Evolutionary conservation across 2,113 vertebrate genomes (phyloP).

Genomic region (Phyllostomus discolor): DNA sequence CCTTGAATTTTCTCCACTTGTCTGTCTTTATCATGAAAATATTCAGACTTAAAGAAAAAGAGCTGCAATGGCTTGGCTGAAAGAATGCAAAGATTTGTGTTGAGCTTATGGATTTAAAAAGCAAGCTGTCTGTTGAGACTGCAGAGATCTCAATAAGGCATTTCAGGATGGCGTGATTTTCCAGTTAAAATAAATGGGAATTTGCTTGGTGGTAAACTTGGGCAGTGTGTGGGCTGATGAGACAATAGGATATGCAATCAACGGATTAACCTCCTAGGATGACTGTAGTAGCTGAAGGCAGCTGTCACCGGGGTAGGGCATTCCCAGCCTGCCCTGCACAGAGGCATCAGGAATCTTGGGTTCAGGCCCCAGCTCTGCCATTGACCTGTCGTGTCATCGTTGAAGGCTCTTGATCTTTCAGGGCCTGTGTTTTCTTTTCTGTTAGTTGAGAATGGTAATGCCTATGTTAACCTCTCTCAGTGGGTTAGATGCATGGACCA

Average conservation of each 20-base stretch:
- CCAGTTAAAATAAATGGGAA: constrained; percentile 33
- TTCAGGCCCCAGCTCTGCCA: neutral
- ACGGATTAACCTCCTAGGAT: neutral
- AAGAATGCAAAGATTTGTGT: constrained; percentile 40
- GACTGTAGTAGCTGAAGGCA: neutral
- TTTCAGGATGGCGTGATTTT: constrained; percentile 48
- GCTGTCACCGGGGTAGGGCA: neutral
- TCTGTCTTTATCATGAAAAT: neutral
- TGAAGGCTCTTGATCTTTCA: neutral
- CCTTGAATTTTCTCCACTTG: constrained; percentile 18
- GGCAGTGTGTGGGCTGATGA: constrained; percentile 32
- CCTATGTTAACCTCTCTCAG: neutral
- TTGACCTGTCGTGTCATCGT: neutral
- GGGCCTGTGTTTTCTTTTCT: neutral
- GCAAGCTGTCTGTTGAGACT: constrained; percentile 53
- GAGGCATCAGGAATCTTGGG: neutral
- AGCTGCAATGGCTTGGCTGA: constrained; percentile 27
- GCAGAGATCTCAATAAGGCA: constrained; percentile 39
- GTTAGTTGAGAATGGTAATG: neutral
- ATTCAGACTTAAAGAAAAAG: constrained; percentile 16
- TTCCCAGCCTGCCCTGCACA: neutral
- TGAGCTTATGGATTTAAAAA: constrained; percentile 32
- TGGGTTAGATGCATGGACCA: neutral
- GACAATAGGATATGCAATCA: constrained; percentile 23
- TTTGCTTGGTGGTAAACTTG: constrained; percentile 38